Evolutionary conservation across 2,888 invertebrate genomes (phyloP), one percentile per base, ranked within the genome.

Genomic region (Chironomus tentans): DNA sequence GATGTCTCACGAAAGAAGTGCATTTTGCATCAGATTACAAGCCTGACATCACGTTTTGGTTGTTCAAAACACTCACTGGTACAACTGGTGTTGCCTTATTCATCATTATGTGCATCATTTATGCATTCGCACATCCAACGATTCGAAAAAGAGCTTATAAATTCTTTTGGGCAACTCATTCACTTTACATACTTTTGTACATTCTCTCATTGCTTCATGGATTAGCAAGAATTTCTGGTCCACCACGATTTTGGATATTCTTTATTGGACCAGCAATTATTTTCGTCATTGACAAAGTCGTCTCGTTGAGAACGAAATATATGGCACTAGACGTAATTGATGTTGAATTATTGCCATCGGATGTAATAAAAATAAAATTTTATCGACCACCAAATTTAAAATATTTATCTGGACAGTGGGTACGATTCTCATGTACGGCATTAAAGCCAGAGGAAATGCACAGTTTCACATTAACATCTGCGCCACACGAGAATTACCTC

Each of bases 121-220:
- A 97, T 82, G 92, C 96, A n/a, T 98, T 98, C 82, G 97, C 97
- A 0, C 95, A 97, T 85, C 96, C 97, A 0, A 90, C 90, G 3
- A 93, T 97, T 77, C 88, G 97, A 69, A 94, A 95, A 82, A 92
- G 93, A 80, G 97, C 97, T 0, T 97, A 96, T 83, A 94, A 94
- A 77, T 97, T 94, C 86, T 97, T 97, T 85, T 97, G 97, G 93
- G 90, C 92, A 77, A 94, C 97, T 71, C 97, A 98, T 83, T 91
- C 94, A 10, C 87, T 97, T 5, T 95, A 97, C 82, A 89, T 96
- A 10, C 86, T 92, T 0, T 85, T 98, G 18, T 98, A 97, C 81
- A 89, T 92, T 0, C 84, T 98, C 46, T 93, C 92, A 79, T 85
- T 97, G 75, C 88, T 97, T 48, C 97, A 98, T 80, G 97, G 97